Conservation (phyloP, 2,888 invertebrate genomes). For the Hedychridium roseum region DNA sequence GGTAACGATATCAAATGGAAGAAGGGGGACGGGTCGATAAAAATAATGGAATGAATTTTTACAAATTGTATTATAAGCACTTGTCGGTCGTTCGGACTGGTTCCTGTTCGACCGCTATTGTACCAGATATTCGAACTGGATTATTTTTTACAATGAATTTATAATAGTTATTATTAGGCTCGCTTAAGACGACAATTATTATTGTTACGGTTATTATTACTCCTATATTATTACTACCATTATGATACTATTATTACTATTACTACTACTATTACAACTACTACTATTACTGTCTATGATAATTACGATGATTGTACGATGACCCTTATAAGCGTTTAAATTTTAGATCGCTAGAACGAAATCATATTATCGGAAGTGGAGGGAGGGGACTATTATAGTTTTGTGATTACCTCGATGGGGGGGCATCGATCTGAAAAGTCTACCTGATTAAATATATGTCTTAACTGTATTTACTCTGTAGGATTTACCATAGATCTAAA, state of each 20-base stretch:
- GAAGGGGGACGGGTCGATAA: conserved; percentile 10
- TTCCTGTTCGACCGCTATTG: conserved; percentile 31
- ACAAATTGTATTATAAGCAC: conserved; percentile 45
- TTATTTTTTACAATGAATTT: conserved; percentile 46
- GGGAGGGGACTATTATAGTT: conserved; percentile 39
- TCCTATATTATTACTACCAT: conserved; percentile 23
- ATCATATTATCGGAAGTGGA: conserved; percentile 47
- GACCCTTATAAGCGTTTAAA: conserved; percentile 52
- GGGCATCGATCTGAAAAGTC: conserved; percentile 60
- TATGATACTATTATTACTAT: conserved; percentile 22
- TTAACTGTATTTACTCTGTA: conserved; percentile 63
- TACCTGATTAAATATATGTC: conserved; percentile 64
- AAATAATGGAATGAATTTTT: conserved; percentile 29
- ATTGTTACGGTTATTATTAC: conserved; percentile 32
- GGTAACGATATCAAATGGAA: conserved; percentile 14
- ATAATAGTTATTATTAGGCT: conserved; percentile 45
- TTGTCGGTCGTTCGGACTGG: conserved; percentile 33
- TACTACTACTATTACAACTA: conserved; percentile 26
- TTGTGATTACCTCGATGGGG: conserved; percentile 44
- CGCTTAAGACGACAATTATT: conserved; percentile 40
- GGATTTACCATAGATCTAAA: conserved; percentile 57
- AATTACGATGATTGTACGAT: conserved; percentile 46
- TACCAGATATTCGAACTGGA: conserved; percentile 31
- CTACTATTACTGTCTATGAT: conserved; percentile 41
- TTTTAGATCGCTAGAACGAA: conserved; percentile 56